Conservation (phyloP, 2,797 vertebrate genomes). For the Sebastes kiyomatsui region DNA sequence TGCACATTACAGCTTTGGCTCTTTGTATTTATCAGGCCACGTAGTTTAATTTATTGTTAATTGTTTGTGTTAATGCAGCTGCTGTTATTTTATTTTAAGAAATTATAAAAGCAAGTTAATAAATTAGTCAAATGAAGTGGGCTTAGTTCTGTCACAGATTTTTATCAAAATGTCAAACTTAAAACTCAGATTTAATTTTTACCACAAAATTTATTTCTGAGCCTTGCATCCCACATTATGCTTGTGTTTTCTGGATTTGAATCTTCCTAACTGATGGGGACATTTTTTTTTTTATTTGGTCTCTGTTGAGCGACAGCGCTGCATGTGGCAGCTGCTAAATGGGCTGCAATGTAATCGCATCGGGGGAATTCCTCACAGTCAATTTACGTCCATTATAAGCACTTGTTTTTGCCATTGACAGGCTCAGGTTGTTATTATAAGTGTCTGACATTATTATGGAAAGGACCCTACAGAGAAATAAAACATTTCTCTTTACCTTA, state of each 20-base stretch:
- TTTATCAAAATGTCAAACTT: background rate
- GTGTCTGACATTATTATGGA: background rate
- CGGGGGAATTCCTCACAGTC: background rate
- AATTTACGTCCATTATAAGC: background rate
- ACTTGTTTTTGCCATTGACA: background rate
- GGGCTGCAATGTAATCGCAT: background rate
- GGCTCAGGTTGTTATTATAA: background rate
- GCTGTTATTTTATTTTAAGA: background rate
- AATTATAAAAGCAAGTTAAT: background rate
- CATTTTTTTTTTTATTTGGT: too few relatives aligned
- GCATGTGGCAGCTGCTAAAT: background rate
- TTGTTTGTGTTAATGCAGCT: background rate
- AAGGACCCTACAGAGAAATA: background rate
- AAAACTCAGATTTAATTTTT: background rate
- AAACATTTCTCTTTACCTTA: background rate
- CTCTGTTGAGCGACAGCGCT: background rate
- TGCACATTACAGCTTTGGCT: background rate
- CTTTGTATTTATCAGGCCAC: background rate
- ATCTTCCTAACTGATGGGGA: background rate
- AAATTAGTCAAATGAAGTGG: background rate
- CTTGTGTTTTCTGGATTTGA: background rate
- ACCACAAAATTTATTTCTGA: background rate
- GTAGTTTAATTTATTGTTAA: background rate
- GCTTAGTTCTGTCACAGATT: background rate
- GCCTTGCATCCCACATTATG: background rate